Evolutionary conservation across 1,140 invertebrate species (phyloP).

Genomic region (Anastrepha ludens): DNA sequence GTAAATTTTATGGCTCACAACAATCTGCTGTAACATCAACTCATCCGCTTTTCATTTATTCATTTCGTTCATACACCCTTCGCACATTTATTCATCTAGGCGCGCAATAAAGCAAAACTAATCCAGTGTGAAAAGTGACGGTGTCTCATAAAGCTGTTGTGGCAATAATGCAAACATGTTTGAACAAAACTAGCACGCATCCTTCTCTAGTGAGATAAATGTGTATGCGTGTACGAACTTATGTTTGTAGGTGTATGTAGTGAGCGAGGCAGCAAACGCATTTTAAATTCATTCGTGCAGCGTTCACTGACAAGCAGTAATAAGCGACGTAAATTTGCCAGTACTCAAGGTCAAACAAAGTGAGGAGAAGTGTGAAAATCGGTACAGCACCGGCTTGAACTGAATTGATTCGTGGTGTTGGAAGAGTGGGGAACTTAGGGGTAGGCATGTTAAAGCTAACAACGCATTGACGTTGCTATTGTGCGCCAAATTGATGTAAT

Average conservation of each 20-base stretch:
- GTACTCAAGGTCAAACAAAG: not conserved
- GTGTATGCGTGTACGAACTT: not conserved
- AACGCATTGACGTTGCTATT: slow-evolving; percentile 13
- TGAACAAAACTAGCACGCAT: not conserved
- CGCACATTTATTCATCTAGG: not conserved
- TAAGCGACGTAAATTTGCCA: not conserved
- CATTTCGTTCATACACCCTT: no score
- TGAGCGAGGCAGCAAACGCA: not conserved
- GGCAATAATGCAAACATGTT: not conserved
- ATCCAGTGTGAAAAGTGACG: slow-evolving; percentile 3
- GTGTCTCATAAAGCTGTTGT: not conserved
- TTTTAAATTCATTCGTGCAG: slow-evolving; percentile 15
- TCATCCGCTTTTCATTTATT: no score
- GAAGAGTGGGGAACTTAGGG: not conserved
- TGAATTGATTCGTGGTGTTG: not conserved
- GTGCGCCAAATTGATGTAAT: slow-evolving; percentile 46
- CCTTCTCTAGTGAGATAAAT: not conserved
- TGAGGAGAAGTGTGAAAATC: not conserved
- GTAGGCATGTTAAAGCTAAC: not conserved
- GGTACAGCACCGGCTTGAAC: not conserved
- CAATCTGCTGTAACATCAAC: not conserved
- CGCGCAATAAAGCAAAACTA: slow-evolving; percentile 11
- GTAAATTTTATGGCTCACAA: not conserved
- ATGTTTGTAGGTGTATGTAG: not conserved
- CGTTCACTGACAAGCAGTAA: not conserved